These are phyloP conservation scores for Canis aureus DNA, from an alignment of 2,113 vertebrate species.

Conservation along the genomic window DNA sequence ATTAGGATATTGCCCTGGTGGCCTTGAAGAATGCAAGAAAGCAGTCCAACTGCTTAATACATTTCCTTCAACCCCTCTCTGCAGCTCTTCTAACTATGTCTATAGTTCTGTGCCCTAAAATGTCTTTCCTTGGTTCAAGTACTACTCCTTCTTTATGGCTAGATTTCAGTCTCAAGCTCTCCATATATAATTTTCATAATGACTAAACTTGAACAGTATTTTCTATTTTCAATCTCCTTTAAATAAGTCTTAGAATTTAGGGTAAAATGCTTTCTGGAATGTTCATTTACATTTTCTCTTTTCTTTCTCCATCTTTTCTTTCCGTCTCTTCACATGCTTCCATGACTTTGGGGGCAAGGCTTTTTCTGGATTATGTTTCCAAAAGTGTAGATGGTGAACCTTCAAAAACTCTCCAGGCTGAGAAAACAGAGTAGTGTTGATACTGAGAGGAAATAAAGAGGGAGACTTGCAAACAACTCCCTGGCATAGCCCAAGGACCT, in stretches of 20 bases:
- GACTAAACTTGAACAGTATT: not conserved
- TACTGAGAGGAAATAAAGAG: not conserved
- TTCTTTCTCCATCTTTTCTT: not conserved
- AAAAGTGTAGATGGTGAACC: not conserved
- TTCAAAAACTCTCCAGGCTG: not conserved
- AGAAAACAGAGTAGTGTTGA: not conserved
- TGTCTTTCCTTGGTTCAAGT: not conserved
- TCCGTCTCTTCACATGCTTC: not conserved
- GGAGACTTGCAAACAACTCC: not conserved
- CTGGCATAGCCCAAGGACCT: not conserved
- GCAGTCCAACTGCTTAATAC: not conserved
- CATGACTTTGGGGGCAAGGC: not conserved
- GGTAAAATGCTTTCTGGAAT: not conserved
- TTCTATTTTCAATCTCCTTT: not conserved
- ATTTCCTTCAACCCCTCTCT: not conserved
- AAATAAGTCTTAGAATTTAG: not conserved
- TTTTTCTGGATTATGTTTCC: not conserved
- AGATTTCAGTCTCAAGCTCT: not conserved
- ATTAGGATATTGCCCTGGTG: not conserved
- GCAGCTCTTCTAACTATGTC: not conserved
- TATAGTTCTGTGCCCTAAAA: not conserved
- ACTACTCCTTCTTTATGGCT: not conserved
- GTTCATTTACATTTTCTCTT: not conserved
- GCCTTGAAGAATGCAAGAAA: not conserved
- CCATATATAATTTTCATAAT: not conserved